phyloP scores from a whole-genome alignment of 2,113 vertebrate species.

The Leucopternis melanops region DNA sequence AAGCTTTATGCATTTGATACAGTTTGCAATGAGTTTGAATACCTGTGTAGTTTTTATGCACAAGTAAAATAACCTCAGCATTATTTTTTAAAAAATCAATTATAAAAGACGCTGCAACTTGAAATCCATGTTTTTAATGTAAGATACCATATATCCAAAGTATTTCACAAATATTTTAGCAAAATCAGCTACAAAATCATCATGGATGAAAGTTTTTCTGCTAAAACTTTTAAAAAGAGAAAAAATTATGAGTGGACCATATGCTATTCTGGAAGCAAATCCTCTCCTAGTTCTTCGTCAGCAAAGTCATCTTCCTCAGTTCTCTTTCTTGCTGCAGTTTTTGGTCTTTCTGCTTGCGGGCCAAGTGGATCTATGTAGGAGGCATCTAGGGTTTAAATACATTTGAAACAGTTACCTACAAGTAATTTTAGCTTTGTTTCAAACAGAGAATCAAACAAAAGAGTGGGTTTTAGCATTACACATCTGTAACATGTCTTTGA shows the following conservation, averaged over 20 bases:
- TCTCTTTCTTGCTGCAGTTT: slow-evolving; percentile 85
- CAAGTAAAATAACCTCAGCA: neutral
- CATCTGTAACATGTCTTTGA: neutral
- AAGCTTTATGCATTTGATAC: neutral
- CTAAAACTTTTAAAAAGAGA: neutral
- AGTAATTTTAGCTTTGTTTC: neutral
- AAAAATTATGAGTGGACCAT: neutral
- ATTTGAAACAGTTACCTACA: neutral
- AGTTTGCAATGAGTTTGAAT: neutral
- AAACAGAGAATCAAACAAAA: neutral
- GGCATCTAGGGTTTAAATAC: slow-evolving; percentile 77
- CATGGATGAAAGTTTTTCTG: neutral
- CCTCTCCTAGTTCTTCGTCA: slow-evolving; percentile 92
- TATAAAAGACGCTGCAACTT: neutral
- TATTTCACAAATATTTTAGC: neutral
- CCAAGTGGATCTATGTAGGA: slow-evolving; percentile 91
- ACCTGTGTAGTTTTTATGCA: neutral
- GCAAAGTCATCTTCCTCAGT: slow-evolving; percentile 90
- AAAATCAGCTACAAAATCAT: slow-evolving; percentile 6
- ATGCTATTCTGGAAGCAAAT: slow-evolving; percentile 87
- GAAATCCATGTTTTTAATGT: neutral
- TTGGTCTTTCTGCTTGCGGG: slow-evolving; percentile 89
- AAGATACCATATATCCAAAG: neutral
- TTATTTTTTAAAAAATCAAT: neutral
- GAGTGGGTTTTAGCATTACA: neutral